These are phyloP conservation scores for Monopis laevigella DNA, from an alignment of 2,888 invertebrate species.

Conservation along the genomic window DNA sequence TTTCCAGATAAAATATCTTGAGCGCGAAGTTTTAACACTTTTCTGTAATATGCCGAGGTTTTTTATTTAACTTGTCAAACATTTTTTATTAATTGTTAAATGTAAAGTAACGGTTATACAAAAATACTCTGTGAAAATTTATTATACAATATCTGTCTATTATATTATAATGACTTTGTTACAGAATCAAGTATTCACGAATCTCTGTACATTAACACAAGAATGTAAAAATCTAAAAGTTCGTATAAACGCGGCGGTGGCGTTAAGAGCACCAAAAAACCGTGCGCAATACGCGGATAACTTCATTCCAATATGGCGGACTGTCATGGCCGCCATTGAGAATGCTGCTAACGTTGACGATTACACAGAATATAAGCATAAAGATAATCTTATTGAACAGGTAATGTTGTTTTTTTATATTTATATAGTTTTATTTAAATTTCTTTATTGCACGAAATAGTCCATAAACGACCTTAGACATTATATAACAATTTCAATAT, in stretches of 20 bases:
- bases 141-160: too few relatives aligned
- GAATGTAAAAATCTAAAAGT: constrained; percentile 89
- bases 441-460: too few relatives aligned
- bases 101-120: too few relatives aligned
- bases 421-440: too few relatives aligned
- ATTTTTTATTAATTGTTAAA: too few relatives aligned
- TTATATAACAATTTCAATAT: too few relatives aligned
- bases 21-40: too few relatives aligned
- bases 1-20: too few relatives aligned
- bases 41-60: too few relatives aligned
- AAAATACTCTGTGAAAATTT: too few relatives aligned
- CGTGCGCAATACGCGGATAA: constrained; percentile 72
- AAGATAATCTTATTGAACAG: constrained; percentile 87
- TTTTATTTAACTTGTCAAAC: too few relatives aligned
- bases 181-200: constrained; percentile 71
- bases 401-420: constrained; percentile 44
- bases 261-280: constrained; percentile 70
- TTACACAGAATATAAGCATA: constrained; percentile 86
- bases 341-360: constrained; percentile 82
- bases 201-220: constrained; percentile 72
- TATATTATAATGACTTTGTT: not conserved
- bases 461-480: too few relatives aligned
- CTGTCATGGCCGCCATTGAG: constrained; percentile 77
- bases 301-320: constrained; percentile 73
- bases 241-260: constrained; percentile 85